These are phyloP conservation scores for Dysidea cf. avara DNA, from an alignment of 37 sponge, comb jelly and placozoan genomes.

Conservation along the genomic window DNA sequence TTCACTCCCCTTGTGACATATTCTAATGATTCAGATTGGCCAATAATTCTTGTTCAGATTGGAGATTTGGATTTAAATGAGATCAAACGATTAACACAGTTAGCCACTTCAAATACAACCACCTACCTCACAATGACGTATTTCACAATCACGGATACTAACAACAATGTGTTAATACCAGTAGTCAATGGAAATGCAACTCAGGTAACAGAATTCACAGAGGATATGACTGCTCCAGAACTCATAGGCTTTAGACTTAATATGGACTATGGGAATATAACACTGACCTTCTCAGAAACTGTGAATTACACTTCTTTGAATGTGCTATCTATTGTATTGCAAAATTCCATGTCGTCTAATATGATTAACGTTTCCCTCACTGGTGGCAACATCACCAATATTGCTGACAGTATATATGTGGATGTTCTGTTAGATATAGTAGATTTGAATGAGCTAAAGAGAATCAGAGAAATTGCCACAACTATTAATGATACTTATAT, in stretches of 20 bases:
- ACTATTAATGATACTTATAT: slow-evolving; percentile 46
- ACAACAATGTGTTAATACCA: slow-evolving; percentile 53
- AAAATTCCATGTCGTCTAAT: slow-evolving; percentile 6
- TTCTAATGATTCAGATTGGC: slow-evolving; percentile 65
- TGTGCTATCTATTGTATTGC: slow-evolving; percentile 43
- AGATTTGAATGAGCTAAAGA: slow-evolving; percentile 77
- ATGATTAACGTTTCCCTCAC: slow-evolving; percentile 26
- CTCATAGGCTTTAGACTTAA: slow-evolving; percentile 53
- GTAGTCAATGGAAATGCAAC: slow-evolving; percentile 69
- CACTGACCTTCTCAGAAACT: slow-evolving; percentile 78
- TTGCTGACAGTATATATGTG: slow-evolving; percentile 52
- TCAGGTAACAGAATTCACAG: slow-evolving; percentile 46
- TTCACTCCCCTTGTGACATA: slow-evolving; percentile 50
- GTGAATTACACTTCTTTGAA: slow-evolving; percentile 65
- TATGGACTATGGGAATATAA: slow-evolving; percentile 59
- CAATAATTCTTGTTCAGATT: slow-evolving; percentile 61
- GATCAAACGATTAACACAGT: slow-evolving; percentile 59
- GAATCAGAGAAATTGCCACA: slow-evolving; percentile 55
- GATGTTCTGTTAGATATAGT: slow-evolving; percentile 37
- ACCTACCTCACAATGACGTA: slow-evolving; percentile 68
- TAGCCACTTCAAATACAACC: slow-evolving; percentile 63
- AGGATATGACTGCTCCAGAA: slow-evolving; percentile 63
- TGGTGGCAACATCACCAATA: slow-evolving; percentile 57
- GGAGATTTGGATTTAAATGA: slow-evolving; percentile 75
- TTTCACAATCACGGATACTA: slow-evolving; percentile 64